Evolutionary conservation across 2,113 vertebrate species (phyloP), one percentile per base, ranked within the genome.

Genomic region (Macquaria ambigua): DNA sequence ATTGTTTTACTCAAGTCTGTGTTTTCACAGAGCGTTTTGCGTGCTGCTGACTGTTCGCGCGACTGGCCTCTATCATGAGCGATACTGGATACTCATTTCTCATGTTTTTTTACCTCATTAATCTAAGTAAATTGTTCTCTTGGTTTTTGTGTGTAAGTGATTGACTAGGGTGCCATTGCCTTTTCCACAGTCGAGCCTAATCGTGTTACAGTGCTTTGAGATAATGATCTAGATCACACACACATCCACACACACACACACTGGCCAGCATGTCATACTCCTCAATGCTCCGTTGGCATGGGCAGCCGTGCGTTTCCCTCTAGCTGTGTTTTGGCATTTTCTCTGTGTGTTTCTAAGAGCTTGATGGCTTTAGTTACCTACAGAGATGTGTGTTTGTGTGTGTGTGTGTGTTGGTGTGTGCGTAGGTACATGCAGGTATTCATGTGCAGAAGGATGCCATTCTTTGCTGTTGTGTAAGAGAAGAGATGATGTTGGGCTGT

Each of bases 1-100:
- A 85, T 85, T 87, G 78, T 89, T 89, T 83, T 64, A 90, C 89
- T 71, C 50, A 68, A 86, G 78, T 81, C 79, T 81, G 52, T 84
- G 69, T 86, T 85, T 77, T 84, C 74, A 71, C 64, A 25, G 58
- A 62, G 73, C 10, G 1, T 48, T 85, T 78, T 46, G 70, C 6
- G 20, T 67, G 61, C 79, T 50, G 5, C 68, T 11, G 52, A 75
- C 46, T 25, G 31, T 58, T 69, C 9, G 20, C 31, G 63, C 34
- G 52, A 63, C 14, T 37, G 6, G 79, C 18, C 28, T 76, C 67
- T 56, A 43, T 88, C 86, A 62, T 74, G 43, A 63, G 55, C 2
- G 64, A 72, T 63, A 81, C 84, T 88, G 37, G 61, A 87, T 89
- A 73, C 77, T 61, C 52, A 74, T 89, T 84, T 53, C 50, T 72